Base-by-base conservation (phyloP, 2,797 vertebrate genomes). In the Pitangus sulphuratus region DNA sequence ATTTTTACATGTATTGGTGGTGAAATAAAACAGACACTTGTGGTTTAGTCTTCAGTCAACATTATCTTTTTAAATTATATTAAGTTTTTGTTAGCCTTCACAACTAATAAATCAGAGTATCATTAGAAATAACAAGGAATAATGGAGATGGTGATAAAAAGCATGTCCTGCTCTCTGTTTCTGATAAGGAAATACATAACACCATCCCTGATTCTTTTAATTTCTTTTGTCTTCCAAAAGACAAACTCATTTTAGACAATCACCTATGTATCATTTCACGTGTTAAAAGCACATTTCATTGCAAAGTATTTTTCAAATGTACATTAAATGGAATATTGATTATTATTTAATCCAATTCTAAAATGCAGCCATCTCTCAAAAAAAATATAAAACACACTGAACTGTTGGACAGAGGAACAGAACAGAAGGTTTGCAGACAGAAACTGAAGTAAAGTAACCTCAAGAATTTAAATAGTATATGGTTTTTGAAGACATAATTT, bases 101-200 rank as follows among this genome's bases (percentile, higher is more conserved):
- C 13, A 75, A 56, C 6, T 39, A 51, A 45, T 65, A 45, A 54
- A 35, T 1, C 1, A 65, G 2, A 2, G 3, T 1, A 11, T 48
- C 24, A 42, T 40, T 53, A 69, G 15, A 83, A 86, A 57, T 45
- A 47, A 33, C 30, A 50, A 77, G 13, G 8, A 8, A 42, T 50
- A 62, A 75, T 9, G 7, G 10, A 57, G 17, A 22, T 3, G n/a
- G 3, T 50, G 13, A 74, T 11, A 65, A 45, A 61, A 77, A 61
- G 2, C 2, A 16, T 15, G 8, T 53, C 79, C 31, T 37, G 3
- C 6, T 61, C 65, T 35, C 28, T 72, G 9, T 58, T 79, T 85
- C 53, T 14, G 2, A 15, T 42, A 39, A 56, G 11, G 8, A 85
- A 79, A 40, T 39, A 15, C 1, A 3, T n/a, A 58, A 19, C 1